phyloP scores from a whole-genome alignment of 2,797 vertebrate genomes.

The Oreochromis mossambicus region DNA sequence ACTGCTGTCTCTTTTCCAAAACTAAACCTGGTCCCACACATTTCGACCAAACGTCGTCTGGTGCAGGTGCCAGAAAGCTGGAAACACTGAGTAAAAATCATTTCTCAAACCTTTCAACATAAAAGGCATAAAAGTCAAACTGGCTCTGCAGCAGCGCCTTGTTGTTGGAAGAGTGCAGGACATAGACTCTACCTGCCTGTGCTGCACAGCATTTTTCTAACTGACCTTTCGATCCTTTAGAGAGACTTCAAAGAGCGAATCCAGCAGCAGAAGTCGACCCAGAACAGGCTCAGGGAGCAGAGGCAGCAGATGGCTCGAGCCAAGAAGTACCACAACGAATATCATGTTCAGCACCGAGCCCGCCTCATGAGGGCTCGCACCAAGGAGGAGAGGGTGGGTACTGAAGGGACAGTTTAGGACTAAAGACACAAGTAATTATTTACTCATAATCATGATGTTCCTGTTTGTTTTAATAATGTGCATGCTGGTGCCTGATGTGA shows the following conservation, averaged over 20 bases:
- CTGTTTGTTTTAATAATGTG: not conserved
- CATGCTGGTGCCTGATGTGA: not conserved
- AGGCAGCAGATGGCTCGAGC: slow-evolving; percentile 85
- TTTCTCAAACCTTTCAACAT: not conserved
- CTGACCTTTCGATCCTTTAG: slow-evolving; percentile 39
- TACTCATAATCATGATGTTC: not conserved
- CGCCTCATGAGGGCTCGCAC: slow-evolving; percentile 87
- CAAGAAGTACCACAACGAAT: slow-evolving; percentile 87
- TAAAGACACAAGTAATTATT: not conserved
- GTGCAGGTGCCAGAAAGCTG: not conserved
- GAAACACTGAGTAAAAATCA: not conserved
- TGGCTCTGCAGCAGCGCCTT: not conserved
- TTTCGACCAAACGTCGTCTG: not conserved
- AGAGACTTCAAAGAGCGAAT: slow-evolving; percentile 84
- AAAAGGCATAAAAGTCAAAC: not conserved
- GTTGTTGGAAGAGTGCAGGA: not conserved
- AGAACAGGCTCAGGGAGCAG: slow-evolving; percentile 84
- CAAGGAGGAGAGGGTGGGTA: slow-evolving; percentile 85
- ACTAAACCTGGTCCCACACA: not conserved
- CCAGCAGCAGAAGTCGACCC: slow-evolving; percentile 80
- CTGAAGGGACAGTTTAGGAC: no score
- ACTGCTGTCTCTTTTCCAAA: not conserved
- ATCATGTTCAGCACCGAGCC: slow-evolving; percentile 84
- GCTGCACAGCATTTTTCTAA: not conserved
- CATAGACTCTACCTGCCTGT: not conserved